Conservation (phyloP, 2,113 vertebrate species). For the Mesocricetus auratus region DNA sequence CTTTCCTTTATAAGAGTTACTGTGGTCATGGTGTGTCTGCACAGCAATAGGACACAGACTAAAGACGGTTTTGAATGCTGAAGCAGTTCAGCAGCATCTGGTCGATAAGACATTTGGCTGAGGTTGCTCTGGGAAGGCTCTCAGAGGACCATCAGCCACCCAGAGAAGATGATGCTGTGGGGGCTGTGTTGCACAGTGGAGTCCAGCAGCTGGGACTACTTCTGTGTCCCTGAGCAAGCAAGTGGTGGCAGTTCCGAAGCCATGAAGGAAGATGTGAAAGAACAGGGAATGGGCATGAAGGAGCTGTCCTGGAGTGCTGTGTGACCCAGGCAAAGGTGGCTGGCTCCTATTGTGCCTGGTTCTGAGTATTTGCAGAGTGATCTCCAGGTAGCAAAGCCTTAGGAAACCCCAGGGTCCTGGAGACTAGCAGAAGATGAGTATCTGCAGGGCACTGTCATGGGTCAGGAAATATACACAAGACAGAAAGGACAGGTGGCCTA, state of each 20-base stretch:
- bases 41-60: neutral
- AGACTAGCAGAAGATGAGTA: neutral
- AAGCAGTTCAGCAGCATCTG: neutral
- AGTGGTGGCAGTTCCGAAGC: neutral
- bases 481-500: neutral
- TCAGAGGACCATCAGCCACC: rapidly evolving
- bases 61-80: rapidly evolving
- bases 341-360: rapidly evolving
- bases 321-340: neutral
- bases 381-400: rapidly evolving
- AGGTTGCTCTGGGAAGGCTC: neutral
- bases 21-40: neutral
- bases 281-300: neutral
- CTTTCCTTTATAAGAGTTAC: neutral
- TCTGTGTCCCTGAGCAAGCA: rapidly evolving
- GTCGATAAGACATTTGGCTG: rapidly evolving
- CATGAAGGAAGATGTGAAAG: no score
- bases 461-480: rapidly evolving
- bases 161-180: rapidly evolving
- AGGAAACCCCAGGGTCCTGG: neutral
- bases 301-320: rapidly evolving
- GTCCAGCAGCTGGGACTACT: neutral
- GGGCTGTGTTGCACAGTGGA: rapidly evolving
- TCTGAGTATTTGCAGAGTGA: rapidly evolving
- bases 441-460: neutral